Evolutionary conservation across 2,113 vertebrate species (phyloP).

Genomic region (Cochlearius cochlearius): DNA sequence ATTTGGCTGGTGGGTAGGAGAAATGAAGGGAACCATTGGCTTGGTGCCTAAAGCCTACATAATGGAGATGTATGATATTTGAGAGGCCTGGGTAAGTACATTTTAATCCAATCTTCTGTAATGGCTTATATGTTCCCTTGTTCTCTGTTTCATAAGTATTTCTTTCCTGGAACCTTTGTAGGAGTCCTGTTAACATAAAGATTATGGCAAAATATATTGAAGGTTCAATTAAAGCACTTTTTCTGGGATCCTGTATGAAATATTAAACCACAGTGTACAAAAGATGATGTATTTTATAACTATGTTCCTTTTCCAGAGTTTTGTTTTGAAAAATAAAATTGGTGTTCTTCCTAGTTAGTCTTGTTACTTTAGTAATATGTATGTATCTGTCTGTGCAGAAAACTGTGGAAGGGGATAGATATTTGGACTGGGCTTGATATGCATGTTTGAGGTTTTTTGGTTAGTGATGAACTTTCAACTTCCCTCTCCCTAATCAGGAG

Average conservation of each 20-base stretch:
- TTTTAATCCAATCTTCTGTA: slow-evolving; percentile 85
- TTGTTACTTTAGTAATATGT: not conserved
- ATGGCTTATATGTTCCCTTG: slow-evolving; percentile 81
- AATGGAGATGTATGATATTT: slow-evolving; percentile 92
- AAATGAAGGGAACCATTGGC: slow-evolving; percentile 92
- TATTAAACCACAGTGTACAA: slow-evolving; percentile 32
- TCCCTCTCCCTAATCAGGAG: slow-evolving; percentile 53
- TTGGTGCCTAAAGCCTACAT: slow-evolving; percentile 96
- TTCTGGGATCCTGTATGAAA: slow-evolving; percentile 49
- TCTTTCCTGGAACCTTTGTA: slow-evolving; percentile 76
- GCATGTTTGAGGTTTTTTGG: not conserved
- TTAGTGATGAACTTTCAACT: slow-evolving; percentile 28
- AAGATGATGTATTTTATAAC: slow-evolving; percentile 20
- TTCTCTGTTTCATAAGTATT: slow-evolving; percentile 76
- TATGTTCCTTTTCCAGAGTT: not conserved
- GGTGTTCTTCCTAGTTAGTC: not conserved
- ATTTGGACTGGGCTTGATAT: not conserved
- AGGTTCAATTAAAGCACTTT: slow-evolving; percentile 60
- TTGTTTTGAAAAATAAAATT: not conserved
- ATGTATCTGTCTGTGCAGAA: not conserved
- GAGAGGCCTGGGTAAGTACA: slow-evolving; percentile 84
- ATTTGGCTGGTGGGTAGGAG: slow-evolving; percentile 98
- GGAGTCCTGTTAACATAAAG: slow-evolving; percentile 73
- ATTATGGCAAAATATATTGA: slow-evolving; percentile 63
- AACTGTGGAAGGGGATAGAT: not conserved